Evolutionary conservation across 37 sponge, comb jelly and placozoan species (phyloP), one percentile per base, ranked within the genome.

Genomic region (Chondrosia reniformis): DNA sequence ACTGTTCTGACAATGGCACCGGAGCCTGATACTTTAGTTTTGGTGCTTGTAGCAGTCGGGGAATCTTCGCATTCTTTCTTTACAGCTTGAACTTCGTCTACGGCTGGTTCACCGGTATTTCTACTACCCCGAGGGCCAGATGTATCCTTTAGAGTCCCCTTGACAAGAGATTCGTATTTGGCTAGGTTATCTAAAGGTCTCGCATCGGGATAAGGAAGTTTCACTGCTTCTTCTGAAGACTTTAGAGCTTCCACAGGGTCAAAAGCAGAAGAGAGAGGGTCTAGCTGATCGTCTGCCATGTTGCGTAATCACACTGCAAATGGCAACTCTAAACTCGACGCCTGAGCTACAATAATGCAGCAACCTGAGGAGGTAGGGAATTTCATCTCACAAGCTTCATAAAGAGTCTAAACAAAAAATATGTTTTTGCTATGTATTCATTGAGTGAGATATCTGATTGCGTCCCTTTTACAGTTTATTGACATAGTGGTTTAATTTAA

Each of bases 1-100:
- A 69, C 72, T n/a, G 72, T 69, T 37, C 72, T 69, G 4, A 56
- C 58, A n/a, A 25, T 59, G n/a, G 61, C n/a, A 30, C n/a, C n/a
- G 30, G 30, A 19, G n/a, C 17, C 28, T 30, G 61, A 59, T 59
- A 30, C n/a, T 30, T 25, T 10, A 19, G 52, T 49, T 15, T 49
- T 49, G 52, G 15, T 15, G 10, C 15, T 15, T 19, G 52, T 49
- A 19, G 52, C 15, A 15, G 15, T 49, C 15, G 15, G 10, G 15
- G 52, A 10, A 49, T 49, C 52, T 49, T 10, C 15, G 52, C 15
- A 19, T 49, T 49, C 15, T 49, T 19, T 49, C 52, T 15, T 19
- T 19, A 10, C 52, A 15, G 10, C 15, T 15, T 49, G 52, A 49
- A 15, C 15, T 19, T 15, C 15, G 10, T 6, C 30, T 59, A 19